Percentiles rank a stretch among this genome's conserved stretches.
These are phyloP conservation scores for Melipona bicolor DNA, from an alignment of 2,888 invertebrate species.

Conservation along the genomic window DNA sequence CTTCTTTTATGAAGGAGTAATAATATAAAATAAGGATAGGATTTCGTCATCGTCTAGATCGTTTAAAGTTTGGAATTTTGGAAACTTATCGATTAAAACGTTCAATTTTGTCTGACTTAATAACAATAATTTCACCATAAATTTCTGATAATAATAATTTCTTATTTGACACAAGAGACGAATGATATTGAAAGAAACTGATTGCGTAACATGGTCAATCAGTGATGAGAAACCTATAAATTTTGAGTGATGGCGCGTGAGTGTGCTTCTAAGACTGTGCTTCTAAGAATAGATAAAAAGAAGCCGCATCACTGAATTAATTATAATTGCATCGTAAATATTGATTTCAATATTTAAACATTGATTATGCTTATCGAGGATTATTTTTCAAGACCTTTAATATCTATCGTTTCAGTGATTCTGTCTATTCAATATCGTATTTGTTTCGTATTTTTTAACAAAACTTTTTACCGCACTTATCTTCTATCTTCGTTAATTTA, in stretches of 20 bases:
- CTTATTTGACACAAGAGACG: too few species aligned
- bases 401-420: background rate
- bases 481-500: background rate
- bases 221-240: constrained; percentile 13
- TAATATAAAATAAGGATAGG: too few species aligned
- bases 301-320: constrained; percentile 31
- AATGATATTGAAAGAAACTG: background rate
- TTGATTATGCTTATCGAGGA: constrained; percentile 23
- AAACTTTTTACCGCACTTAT: background rate
- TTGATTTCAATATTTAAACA: constrained; percentile 38
- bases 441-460: background rate
- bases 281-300: constrained; percentile 38
- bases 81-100: too few species aligned
- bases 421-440: background rate
- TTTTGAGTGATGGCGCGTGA: constrained; percentile 8
- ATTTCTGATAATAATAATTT: too few species aligned
- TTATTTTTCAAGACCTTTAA: constrained; percentile 29
- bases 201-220: constrained; percentile 6
- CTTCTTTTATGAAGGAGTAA: too few species aligned
- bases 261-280: too few species aligned
- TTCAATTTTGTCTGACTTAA: too few species aligned
- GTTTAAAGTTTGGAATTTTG: too few species aligned
- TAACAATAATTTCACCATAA: too few species aligned
- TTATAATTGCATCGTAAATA: constrained; percentile 45
- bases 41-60: too few species aligned